Evolutionary conservation across 2,113 vertebrate genomes (phyloP).

Genomic region (Dromaius novaehollandiae): DNA sequence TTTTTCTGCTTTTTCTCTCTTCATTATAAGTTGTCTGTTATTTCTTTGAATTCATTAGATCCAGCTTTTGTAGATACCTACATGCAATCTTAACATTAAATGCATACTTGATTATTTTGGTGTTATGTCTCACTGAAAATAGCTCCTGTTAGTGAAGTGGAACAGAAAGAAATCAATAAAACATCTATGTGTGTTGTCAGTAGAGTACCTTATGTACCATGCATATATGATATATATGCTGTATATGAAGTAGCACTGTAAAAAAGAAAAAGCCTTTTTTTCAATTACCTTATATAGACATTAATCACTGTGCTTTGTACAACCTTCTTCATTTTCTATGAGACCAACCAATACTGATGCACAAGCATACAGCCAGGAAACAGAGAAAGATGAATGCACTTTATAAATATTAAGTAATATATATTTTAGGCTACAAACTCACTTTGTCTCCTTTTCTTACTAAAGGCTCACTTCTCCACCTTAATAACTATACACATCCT

Average conservation of each 20-base stretch:
- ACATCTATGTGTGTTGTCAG: not conserved
- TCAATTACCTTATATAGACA: not conserved
- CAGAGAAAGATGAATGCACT: not conserved
- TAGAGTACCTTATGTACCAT: not conserved
- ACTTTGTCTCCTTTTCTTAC: not conserved
- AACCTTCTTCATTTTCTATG: not conserved
- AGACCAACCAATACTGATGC: not conserved
- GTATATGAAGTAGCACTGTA: not conserved
- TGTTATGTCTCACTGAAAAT: not conserved
- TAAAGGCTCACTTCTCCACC: not conserved
- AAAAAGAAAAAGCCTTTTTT: not conserved
- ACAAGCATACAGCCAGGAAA: not conserved
- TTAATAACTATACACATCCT: not conserved
- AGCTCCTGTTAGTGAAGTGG: not conserved
- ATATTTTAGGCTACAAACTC: not conserved
- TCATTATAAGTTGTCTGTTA: not conserved
- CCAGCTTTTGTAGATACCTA: not conserved
- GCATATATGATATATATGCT: not conserved
- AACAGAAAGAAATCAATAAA: conserved; percentile 39
- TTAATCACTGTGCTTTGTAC: not conserved
- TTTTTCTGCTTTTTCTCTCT: not conserved
- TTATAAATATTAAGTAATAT: not conserved
- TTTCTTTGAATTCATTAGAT: not conserved
- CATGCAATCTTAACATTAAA: not conserved
- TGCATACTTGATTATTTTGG: not conserved